Conservation (phyloP, 2,113 vertebrate species). For the Romanogobio albipinnatus region DNA sequence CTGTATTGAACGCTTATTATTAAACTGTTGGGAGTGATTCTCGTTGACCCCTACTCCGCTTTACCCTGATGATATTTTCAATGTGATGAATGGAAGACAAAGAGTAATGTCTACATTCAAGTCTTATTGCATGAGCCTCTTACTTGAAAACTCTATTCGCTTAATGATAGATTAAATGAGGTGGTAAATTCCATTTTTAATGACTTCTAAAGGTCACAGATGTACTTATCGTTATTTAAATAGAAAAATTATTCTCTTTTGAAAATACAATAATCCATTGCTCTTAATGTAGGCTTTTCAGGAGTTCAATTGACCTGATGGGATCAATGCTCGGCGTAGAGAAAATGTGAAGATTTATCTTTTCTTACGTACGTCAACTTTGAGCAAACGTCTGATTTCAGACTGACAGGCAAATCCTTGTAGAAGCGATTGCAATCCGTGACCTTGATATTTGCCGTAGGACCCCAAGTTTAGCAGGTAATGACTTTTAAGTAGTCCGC, state of each 20-base stretch:
- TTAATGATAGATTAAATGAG: constrained; percentile 58
- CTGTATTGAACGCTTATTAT: constrained; percentile 45
- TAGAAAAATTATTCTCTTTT: constrained; percentile 46
- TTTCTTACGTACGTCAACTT: neutral
- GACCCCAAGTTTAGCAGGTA: constrained; percentile 49
- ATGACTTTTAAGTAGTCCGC: constrained; percentile 60
- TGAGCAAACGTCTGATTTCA: constrained; percentile 40
- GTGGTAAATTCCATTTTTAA: constrained; percentile 53
- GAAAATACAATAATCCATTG: constrained; percentile 43
- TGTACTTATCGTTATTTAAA: constrained; percentile 39
- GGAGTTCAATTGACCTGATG: constrained; percentile 18
- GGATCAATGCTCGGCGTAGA: neutral
- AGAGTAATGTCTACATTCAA: constrained; percentile 23
- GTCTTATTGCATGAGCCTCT: neutral
- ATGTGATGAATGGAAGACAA: constrained; percentile 25
- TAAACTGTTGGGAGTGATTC: constrained; percentile 37
- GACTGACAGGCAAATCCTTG: constrained; percentile 49
- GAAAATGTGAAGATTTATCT: neutral
- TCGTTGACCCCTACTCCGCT: constrained; percentile 33
- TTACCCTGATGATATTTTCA: constrained; percentile 38
- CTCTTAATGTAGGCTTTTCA: constrained; percentile 14
- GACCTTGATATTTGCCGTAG: constrained; percentile 56
- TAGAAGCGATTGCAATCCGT: constrained; percentile 53
- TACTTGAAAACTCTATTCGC: constrained; percentile 45
- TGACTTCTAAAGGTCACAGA: constrained; percentile 56